Evolutionary conservation across 1,140 invertebrate genomes (phyloP), one percentile per base, ranked within the genome.

Genomic region (Octopus sinensis): DNA sequence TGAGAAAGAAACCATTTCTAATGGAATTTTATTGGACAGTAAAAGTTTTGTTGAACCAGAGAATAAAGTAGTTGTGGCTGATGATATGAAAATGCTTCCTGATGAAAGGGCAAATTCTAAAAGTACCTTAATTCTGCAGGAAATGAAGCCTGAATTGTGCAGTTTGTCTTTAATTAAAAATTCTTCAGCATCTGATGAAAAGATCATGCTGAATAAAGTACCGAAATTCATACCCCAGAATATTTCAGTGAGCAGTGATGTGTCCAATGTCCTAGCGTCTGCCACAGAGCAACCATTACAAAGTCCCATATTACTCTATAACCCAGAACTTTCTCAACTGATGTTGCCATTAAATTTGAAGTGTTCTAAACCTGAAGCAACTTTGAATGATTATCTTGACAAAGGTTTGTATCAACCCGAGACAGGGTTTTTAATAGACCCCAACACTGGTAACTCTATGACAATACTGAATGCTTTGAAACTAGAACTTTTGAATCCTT

Each of bases 351-450:
- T 53, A 4, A 43, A n/a, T 77, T 77, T 53, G 52, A 77, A 51
- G 52, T 13, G 52, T 51, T 51, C 43, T 7, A 51, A 51, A 4
- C 76, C 76, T 43, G 76, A 51, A 6, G 51, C 7, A 23, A 52
- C 87, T 54, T 81, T 89, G 73, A 86, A 84, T 83, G 84, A 86
- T 81, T 83, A 84, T 80, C 81, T 89, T 76, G 81, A 87, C 75
- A 87, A 87, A 53, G 85, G 85, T 53, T 75, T 87, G 9, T 85
- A 86, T 82, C 83, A 86, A 80, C 76, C 85, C n/a, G 83, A 81
- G 9, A 83, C 83, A 71, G 85, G 87, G 6, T 82, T 77, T 17
- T 81, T 97, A 23, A 95, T 95, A 92, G 94, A 96, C 91, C 93
- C 95, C 79, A 92, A 93, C 85, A 94, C 87, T 80, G 84, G 86